Base-by-base conservation (phyloP, 2,113 vertebrate species). In the Phrynosoma blainvillii region DNA sequence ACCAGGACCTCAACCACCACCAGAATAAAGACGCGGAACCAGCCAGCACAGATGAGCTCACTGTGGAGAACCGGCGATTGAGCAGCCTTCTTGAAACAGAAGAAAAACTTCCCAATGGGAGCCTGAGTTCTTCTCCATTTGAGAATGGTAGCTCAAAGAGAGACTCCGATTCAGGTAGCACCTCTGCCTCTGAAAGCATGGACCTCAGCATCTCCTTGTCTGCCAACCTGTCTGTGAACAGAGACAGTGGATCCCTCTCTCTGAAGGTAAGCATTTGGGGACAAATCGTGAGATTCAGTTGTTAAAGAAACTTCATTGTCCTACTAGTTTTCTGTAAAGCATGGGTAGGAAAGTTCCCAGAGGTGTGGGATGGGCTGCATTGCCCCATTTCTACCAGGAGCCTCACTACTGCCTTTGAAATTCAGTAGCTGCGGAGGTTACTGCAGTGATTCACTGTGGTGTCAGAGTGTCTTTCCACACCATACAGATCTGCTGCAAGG, bases 151-250 rank as follows among this genome's bases (percentile, higher is more conserved):
- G 85, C 2, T 92, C 95, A 83, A 97, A 97, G n/a, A 95, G 96
- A 78, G 94, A 96, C 93, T 99, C 98, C 0, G 97, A 98, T 75
- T 94, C 96, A 0, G 96, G 97, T 79, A 99, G 97, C 94, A 87
- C 97, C 62, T 97, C 96, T n/a, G 96, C 94, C 8, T 98, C 97
- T 0, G 98, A 98, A 89, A 98, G 96, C 93, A 94, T 97, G 95
- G 98, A 98, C 94, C 95, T 97, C 32, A 92, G 89, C 87, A 79
- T 92, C 79, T 97, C 96, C 56, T 70, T 98, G 87, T 98, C 98
- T 0, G 92, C 96, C 0, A 97, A 98, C 91, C 90, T 98, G 81
- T 90, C 97, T 16, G 89, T 98, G 87, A 97, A 94, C 96, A 98
- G 96, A 92, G 98, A 98, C 91, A 96, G 86, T 0, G 96, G 97